Base-by-base conservation (phyloP, 92 coral and sea anemone genomes). In the Parazoanthus atlanticus region DNA sequence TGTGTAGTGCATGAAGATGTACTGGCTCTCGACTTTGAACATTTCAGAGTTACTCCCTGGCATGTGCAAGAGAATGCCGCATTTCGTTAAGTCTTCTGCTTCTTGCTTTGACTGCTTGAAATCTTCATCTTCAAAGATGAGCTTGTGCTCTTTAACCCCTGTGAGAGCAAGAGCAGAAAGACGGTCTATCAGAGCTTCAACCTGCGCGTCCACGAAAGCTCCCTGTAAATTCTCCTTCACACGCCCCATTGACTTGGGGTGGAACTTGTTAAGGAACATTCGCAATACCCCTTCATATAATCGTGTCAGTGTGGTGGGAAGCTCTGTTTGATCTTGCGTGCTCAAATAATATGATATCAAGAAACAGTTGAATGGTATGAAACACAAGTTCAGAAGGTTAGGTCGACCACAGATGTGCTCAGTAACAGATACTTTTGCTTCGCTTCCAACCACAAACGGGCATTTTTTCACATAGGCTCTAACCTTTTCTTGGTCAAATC, bases 341-440 rank as follows among this genome's bases (percentile, higher is more conserved):
- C 87, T 84, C 66, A 84, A 72, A 72, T 84, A 84, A 33, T 84
- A 84, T 32, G 87, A 84, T 41, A 84, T 73, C 65, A 84, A 72
- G 78, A 84, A 84, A 84, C 87, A 84, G 76, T 84, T 84, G 46
- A 84, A 84, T n/a, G 87, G 87, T 0, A 70, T 78, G 41, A 84
- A 84, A 67, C 87, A 84, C 87, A 84, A 71, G 66, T 84, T 84
- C 5, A 84, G 78, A 21, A 84, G 66, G 15, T 84, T 84, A 34
- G 87, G 87, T 23, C 87, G 76, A 9, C 87, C 78, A 71, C 74
- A 84, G 23, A 84, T 84, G 52, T 84, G 78, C 61, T 70, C 78
- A 26, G 33, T 84, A 21, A 84, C 78, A 1, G 78, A 43, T 6
- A 0, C 43, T 30, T 84, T 49, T 70, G 87, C 87, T 69, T 69